These are phyloP conservation scores for Hecatera dysodea DNA, from an alignment of 2,888 invertebrate species.

Conservation along the genomic window DNA sequence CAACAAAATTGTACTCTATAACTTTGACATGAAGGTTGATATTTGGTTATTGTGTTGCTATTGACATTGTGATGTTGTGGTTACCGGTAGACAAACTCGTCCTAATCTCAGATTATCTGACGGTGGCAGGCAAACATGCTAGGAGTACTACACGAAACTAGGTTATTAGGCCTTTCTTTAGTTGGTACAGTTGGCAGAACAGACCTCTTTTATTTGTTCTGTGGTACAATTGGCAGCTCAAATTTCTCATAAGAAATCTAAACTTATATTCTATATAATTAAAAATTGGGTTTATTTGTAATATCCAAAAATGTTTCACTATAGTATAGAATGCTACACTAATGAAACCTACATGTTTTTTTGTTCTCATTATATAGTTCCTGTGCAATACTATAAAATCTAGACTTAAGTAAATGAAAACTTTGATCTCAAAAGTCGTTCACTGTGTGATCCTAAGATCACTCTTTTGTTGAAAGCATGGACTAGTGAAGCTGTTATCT, in stretches of 20 bases:
- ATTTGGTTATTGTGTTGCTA: neutral
- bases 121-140: constrained; percentile 60
- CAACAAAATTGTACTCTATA: constrained; percentile 18
- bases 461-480: neutral
- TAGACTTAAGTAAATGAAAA: neutral
- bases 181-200: neutral
- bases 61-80: constrained; percentile 35
- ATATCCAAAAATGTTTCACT: no score
- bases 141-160: constrained; percentile 20
- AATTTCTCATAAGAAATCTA: neutral
- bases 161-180: constrained; percentile 43
- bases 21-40: constrained; percentile 9
- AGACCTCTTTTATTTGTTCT: no score
- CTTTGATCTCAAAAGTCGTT: neutral
- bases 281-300: no score
- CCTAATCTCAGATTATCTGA: constrained; percentile 72
- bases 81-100: constrained; percentile 64
- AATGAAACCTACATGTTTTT: no score
- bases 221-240: neutral
- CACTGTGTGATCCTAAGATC: neutral
- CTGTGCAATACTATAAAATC: neutral
- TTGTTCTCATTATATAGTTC: neutral
- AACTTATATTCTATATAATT: neutral
- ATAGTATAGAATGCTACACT: no score
- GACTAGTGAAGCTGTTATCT: neutral